phyloP scores from a whole-genome alignment of 2,113 vertebrate genomes.

The Geococcyx californianus region DNA sequence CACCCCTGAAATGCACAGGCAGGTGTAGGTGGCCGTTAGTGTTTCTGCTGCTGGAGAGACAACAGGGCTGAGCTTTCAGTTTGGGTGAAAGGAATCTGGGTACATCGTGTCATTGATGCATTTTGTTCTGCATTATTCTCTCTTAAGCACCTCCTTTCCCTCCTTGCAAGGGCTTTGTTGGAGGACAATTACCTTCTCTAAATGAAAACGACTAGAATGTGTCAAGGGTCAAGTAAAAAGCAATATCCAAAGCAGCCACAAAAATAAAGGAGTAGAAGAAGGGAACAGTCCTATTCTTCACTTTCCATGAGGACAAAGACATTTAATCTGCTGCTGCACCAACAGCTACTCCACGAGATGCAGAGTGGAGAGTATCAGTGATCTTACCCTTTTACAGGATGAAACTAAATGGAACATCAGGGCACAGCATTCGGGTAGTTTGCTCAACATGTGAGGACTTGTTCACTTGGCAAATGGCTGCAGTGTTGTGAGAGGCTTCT shows the following conservation, averaged over 20 bases:
- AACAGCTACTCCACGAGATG: background rate
- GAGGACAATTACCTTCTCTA: conserved; percentile 1
- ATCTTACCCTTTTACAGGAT: background rate
- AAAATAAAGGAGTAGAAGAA: background rate
- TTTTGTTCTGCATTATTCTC: background rate
- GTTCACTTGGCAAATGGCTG: background rate
- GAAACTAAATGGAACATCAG: background rate
- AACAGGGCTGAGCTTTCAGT: background rate
- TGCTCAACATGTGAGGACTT: background rate
- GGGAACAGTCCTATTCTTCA: background rate
- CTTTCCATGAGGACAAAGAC: background rate
- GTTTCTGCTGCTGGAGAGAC: background rate
- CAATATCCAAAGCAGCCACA: conserved; percentile 26
- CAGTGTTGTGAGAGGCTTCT: background rate
- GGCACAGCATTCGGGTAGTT: background rate
- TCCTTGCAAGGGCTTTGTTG: background rate
- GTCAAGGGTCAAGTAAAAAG: conserved; percentile 6
- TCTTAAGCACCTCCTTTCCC: background rate
- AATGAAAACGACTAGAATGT: background rate
- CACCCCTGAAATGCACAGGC: background rate
- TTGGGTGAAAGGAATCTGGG: background rate
- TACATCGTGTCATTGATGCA: background rate
- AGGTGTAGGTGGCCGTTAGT: fast-evolving
- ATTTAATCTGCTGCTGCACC: background rate
- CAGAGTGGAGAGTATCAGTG: background rate